Base-by-base conservation (phyloP, 2,113 vertebrate genomes). In the Pongo abelii region DNA sequence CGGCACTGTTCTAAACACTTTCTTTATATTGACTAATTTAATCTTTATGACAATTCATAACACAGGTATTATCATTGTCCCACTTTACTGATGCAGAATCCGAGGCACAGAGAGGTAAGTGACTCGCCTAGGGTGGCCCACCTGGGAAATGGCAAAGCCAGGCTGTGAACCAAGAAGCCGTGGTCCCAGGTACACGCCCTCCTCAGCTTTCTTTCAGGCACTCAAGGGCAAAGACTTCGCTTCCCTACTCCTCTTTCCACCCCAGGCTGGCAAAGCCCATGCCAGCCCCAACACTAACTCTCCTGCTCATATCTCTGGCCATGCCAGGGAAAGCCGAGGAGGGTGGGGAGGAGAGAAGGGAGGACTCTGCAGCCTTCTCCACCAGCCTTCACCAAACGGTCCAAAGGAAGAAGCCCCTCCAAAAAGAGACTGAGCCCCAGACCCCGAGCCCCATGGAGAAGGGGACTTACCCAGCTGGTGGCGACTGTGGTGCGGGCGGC, bases 381-480 rank as follows among this genome's bases (percentile, higher is more conserved):
- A 38, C n/a, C 50, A 89, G 35, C 11, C 72, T 55, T 69, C 52
- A 32, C 23, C n/a, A 23, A 61, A 32, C 2, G 0, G 72, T 20
- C 70, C 50, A 14, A 13, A 90, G n/a, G 48, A 75, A 69, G 64
- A 84, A 74, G 22, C 18, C 46, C 17, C 22, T 27, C 30, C 9
- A 12, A 35, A 50, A 25, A 46, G 30, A 72, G 30, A n/a, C 38
- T 11, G 50, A 46, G 8, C 30, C 69, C 20, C 2, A 12, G 43
- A 17, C 23, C 32, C 18, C 1, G 1, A 64, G 69, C 8, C 27
- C 81, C 69, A 2, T 2, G 1, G 14, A 70, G 43, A 25, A 94
- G 38, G 84, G 81, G 52, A 97, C 99, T 98, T 98, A 99, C 99
- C 85, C 91, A 30, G 95, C 30, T 0, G 67, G 96, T 7, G 93